A percentile compares a stretch with the other conserved stretches of the same genome.
These are phyloP conservation scores for Oreochromis grahami DNA, from an alignment of 2,797 vertebrate species.

Conservation along the genomic window DNA sequence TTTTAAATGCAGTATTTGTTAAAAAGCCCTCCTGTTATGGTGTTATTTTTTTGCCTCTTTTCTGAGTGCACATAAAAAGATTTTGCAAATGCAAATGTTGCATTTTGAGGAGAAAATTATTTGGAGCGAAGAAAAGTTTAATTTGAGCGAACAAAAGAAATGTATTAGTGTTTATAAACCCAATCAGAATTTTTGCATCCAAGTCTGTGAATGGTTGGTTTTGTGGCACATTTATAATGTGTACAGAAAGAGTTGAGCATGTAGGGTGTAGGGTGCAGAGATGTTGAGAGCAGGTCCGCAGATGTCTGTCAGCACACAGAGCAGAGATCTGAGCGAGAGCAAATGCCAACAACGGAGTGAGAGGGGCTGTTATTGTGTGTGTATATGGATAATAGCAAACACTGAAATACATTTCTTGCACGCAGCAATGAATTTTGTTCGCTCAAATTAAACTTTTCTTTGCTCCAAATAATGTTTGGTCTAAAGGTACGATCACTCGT, in stretches of 20 bases:
- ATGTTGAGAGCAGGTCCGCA: background rate
- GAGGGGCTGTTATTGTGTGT: background rate
- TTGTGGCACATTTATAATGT: background rate
- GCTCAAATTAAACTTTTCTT: background rate
- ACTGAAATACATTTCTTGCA: background rate
- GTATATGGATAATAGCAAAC: background rate
- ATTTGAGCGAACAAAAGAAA: background rate
- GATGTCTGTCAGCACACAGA: background rate
- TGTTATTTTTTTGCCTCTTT: rapidly evolving
- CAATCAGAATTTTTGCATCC: background rate
- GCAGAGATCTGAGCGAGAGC: background rate
- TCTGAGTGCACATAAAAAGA: background rate
- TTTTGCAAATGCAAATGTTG: background rate
- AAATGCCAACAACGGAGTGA: background rate
- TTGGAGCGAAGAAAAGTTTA: rapidly evolving
- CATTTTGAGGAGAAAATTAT: background rate
- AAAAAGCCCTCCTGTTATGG: rapidly evolving
- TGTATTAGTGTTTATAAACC: background rate
- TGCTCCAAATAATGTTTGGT: background rate
- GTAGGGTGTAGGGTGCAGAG: background rate
- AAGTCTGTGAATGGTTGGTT: background rate
- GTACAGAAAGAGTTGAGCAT: background rate
- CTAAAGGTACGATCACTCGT: background rate
- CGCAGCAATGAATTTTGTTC: background rate
- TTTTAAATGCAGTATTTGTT: background rate